Conservation (phyloP, 2,797 vertebrate genomes). For the Clamator glandarius region DNA sequence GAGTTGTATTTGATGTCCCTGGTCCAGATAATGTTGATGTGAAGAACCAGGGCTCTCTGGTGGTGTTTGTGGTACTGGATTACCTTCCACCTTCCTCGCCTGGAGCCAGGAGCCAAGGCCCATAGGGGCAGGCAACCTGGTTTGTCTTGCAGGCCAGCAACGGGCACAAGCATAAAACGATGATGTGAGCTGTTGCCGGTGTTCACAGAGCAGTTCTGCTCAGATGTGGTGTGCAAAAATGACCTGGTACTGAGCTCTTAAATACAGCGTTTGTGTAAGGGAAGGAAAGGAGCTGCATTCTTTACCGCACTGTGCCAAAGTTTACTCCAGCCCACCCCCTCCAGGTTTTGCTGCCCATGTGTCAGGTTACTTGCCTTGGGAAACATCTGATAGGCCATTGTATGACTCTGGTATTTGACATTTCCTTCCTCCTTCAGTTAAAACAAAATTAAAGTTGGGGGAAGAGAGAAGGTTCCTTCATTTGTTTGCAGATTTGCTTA, state of each 20-base stretch:
- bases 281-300: neutral
- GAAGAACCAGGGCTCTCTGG: neutral
- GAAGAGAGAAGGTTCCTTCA: neutral
- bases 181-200: neutral
- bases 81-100: neutral
- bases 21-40: neutral
- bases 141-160: neutral
- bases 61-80: neutral
- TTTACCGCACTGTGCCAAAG: neutral
- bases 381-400: slow-evolving; percentile 52
- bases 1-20: neutral
- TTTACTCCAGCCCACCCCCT: neutral
- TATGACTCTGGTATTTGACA: slow-evolving; percentile 38
- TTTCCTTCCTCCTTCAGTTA: slow-evolving; percentile 53
- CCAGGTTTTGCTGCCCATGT: neutral
- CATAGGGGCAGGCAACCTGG: neutral
- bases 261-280: neutral
- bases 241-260: neutral
- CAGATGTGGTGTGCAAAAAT: neutral
- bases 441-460: neutral
- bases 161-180: neutral
- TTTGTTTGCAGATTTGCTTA: neutral
- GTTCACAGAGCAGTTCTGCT: neutral
- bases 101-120: neutral
- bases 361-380: slow-evolving; percentile 46